Percentiles rank a stretch among this genome's conserved stretches.
These are phyloP conservation scores for Etheostoma perlongum DNA, from an alignment of 2,797 vertebrate genomes.

Conservation along the genomic window DNA sequence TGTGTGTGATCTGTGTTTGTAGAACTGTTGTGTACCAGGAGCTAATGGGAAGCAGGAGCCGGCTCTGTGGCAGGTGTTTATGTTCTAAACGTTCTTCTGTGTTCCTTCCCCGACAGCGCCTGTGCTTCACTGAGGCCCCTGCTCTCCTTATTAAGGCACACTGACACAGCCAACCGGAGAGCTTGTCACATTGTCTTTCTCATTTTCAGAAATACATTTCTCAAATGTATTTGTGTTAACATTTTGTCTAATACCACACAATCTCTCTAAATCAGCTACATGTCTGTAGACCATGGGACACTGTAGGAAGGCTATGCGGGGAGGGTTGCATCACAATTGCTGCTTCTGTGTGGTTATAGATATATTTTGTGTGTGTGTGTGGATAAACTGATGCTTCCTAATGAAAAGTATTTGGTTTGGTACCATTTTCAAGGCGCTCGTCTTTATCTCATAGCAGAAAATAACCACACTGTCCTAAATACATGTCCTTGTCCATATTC, in stretches of 20 bases:
- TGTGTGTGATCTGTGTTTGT: conserved; percentile 46
- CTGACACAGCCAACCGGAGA: conserved; percentile 52
- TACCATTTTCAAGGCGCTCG: conserved; percentile 40
- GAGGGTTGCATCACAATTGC: neutral
- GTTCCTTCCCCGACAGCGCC: conserved; percentile 53
- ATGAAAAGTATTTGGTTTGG: conserved; percentile 56
- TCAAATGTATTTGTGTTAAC: neutral
- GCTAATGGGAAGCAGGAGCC: conserved; percentile 73
- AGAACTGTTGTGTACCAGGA: conserved; percentile 28
- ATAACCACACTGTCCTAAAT: conserved; percentile 22
- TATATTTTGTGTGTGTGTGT: neutral
- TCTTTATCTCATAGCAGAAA: conserved; percentile 30
- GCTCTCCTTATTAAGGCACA: conserved; percentile 87
- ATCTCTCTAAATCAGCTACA: neutral
- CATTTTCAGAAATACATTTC: neutral
- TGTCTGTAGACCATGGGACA: neutral
- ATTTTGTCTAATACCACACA: neutral
- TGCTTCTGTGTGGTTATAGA: neutral
- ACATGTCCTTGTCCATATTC: conserved; percentile 25
- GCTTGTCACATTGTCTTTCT: conserved; percentile 11
- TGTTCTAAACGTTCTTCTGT: conserved; percentile 74
- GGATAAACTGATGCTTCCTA: conserved; percentile 25
- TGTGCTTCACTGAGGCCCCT: conserved; percentile 43
- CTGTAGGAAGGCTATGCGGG: neutral
- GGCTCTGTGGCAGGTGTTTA: conserved; percentile 82